Base-by-base conservation (phyloP, 2,888 invertebrate genomes). In the Lumbricus terrestris region DNA sequence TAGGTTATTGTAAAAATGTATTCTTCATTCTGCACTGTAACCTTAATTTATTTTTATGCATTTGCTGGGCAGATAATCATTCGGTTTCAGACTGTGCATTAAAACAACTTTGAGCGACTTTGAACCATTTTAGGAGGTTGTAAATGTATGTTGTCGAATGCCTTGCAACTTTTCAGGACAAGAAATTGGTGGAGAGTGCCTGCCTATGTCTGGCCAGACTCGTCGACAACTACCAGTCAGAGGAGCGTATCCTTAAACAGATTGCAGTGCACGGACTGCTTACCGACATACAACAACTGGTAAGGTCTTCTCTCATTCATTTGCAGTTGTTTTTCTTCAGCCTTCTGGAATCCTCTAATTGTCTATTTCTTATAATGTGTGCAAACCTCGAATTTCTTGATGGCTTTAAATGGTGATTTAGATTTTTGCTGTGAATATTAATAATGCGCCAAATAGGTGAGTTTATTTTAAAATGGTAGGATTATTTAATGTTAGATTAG, bases 121-220 rank as follows among this genome's bases (percentile, higher is more conserved):
- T 69, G 69, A 69, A 29, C 11, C 8, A 8, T 13, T 69, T 69
- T 29, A n/a, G 69, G 29, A 69, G 3, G 69, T 69, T n/a, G 69
- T 69, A n/a, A 69, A 69, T 69, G n/a, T n/a, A 69, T 11, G 1
- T 38, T 0, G 38, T 6, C n/a, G 29, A 3, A 20, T 69, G 34
- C 15, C 88, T 33, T 20, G 40, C 89, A 85, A 35, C 88, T 35
- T 91, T 92, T 94, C 97, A 98, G 95, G 99, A 99, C 95, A 99
- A 99, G 95, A 99, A 99, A 94, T 98, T 98, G 91, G 98, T 99
- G 82, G 99, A 99, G 94, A 98, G 98, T 94, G 98, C 99, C n/a
- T 99, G 99, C 94, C 96, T 98, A 92, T 98, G 99, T 35, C 99
- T 99, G 96, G 98, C 98, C 91, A 97, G 99, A 15, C 96, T 99